phyloP scores from a whole-genome alignment of 2,888 invertebrate species.

The Harpagoxenus sublaevis region DNA sequence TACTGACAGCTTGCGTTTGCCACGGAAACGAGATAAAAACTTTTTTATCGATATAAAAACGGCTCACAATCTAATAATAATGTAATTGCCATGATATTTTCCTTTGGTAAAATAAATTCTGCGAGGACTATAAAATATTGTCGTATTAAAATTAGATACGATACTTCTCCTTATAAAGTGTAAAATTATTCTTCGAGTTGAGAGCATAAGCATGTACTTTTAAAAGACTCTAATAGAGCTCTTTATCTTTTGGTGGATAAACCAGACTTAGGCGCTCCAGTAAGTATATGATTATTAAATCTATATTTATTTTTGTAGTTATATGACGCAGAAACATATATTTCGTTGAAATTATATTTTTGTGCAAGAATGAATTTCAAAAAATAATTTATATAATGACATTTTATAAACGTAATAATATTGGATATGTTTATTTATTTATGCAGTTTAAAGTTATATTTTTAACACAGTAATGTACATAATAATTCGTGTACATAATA shows the following conservation, averaged over 20 bases:
- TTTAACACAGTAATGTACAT: not conserved
- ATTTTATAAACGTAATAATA: not conserved
- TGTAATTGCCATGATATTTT: conserved; percentile 4
- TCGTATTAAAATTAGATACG: not conserved
- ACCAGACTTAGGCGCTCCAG: not conserved
- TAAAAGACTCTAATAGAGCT: not conserved
- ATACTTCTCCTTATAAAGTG: not conserved
- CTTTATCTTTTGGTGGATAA: not conserved
- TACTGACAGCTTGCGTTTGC: conserved; percentile 3
- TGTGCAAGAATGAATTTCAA: not conserved
- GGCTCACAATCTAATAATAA: not conserved
- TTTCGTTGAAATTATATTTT: not conserved
- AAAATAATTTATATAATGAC: not conserved
- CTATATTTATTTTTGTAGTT: not conserved
- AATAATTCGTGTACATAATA: not conserved
- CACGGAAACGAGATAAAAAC: conserved; percentile 16
- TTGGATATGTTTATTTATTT: not conserved
- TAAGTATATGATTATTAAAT: not conserved
- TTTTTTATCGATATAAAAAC: not conserved
- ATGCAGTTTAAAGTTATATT: conserved; percentile 8
- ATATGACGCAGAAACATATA: too few species aligned
- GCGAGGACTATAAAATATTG: not conserved
- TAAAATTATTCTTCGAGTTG: not conserved
- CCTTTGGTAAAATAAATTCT: not conserved
- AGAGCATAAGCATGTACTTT: not conserved